Conservation (phyloP, 2,888 invertebrate species). For the Drosophila nr. fundita region DNA sequence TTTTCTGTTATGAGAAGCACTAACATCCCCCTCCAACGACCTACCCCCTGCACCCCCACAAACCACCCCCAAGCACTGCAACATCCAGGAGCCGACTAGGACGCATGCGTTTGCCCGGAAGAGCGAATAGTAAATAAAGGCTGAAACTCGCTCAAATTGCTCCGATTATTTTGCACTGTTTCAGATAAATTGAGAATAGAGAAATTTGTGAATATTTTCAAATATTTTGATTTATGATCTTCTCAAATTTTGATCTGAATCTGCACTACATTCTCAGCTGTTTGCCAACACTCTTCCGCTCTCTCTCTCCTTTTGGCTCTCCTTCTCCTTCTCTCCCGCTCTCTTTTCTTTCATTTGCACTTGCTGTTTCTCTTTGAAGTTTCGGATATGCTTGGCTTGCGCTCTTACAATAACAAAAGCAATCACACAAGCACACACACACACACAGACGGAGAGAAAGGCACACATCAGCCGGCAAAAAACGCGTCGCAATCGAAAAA, state of each 20-base stretch:
- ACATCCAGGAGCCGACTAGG: background rate
- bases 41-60: background rate
- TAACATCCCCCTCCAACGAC: background rate
- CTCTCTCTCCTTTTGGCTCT: background rate
- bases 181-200: background rate
- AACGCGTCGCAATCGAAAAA: slow-evolving; percentile 53
- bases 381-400: slow-evolving; percentile 9
- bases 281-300: background rate
- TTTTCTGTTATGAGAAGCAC: background rate
- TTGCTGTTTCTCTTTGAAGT: slow-evolving; percentile 38
- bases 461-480: slow-evolving; percentile 61
- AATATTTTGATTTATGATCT: background rate
- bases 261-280: slow-evolving; percentile 4
- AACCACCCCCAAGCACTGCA: background rate
- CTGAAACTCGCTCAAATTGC: slow-evolving; percentile 19
- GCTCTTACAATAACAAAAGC: slow-evolving; percentile 42
- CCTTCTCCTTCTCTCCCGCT: background rate
- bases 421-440: slow-evolving; percentile 9
- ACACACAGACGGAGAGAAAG: slow-evolving; percentile 14
- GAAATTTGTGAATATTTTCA: background rate
- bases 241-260: slow-evolving; percentile 5
- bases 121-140: slow-evolving; percentile 27
- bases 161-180: background rate
- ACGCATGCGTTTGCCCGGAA: slow-evolving; percentile 48
- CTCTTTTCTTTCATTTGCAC: slow-evolving; percentile 5